Base-by-base conservation (phyloP, 2,888 invertebrate genomes). In the Idaea straminata region DNA sequence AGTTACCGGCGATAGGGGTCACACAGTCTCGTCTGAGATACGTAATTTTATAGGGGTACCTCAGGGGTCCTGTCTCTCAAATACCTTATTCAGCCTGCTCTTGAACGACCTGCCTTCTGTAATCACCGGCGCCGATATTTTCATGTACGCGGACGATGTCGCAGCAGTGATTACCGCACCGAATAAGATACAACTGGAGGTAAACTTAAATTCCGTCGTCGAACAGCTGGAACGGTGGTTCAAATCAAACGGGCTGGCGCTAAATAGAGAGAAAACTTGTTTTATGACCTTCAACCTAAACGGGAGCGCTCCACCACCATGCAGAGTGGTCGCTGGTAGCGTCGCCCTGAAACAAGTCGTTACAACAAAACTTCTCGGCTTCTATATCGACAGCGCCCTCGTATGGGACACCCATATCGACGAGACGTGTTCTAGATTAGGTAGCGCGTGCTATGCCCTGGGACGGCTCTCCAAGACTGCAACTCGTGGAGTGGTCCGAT, bases 371-470 rank as follows among this genome's bases (percentile, higher is more conserved):
- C 25, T 67, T 34, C 61, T 67, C 5, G 61, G 66, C 1, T 66
- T 66, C 5, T n/a, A 63, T 3, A 61, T 66, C 3, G 63, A 63
- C 36, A 35, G 63, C 25, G 63, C 58, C 13, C 59, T 66, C 13
- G 61, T 25, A 13, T 66, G 61, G 66, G 57, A 59, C 34, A 34
- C 16, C 13, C 64, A 62, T 36, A 63, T 67, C 34, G 59, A 63
- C 10, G 61, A 65, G 35, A 57, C 65, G 7, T 65, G 67, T 60
- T 36, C 59, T 1, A 65, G 61, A 57, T 62, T 64, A 13, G 62
- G 67, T 15, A 57, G 66, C 35, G 36, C 66, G n/a, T 66, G 66
- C 62, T 66, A 62, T 35, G 66, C 64, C 10, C 57, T 66, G 16
- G 62, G 59, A 4, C 58, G 64, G 16, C 63, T 66, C 25, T 58